Percentiles rank a stretch among this genome's conserved stretches.
Evolutionary conservation across 2,888 invertebrate genomes (phyloP).

Genomic region (Pyralis farinalis): DNA sequence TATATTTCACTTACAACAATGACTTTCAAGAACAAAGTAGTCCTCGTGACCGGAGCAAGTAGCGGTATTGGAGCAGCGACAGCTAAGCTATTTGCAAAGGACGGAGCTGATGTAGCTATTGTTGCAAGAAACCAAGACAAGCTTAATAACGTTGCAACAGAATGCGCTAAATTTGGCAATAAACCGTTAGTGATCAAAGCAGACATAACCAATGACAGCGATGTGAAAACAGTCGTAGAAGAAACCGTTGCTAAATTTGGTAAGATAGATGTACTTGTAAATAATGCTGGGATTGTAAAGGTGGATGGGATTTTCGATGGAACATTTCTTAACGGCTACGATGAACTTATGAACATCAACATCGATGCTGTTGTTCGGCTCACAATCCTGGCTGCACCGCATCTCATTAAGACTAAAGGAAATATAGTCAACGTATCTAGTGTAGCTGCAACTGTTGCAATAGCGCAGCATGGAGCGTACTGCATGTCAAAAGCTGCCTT

Average conservation of each 20-base stretch:
- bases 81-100: conserved; percentile 16
- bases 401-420: conserved; percentile 21
- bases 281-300: conserved; percentile 23
- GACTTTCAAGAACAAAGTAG: conserved; percentile 13
- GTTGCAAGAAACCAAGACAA: conserved; percentile 25
- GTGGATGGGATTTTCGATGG: conserved; percentile 11
- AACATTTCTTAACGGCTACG: conserved; percentile 18
- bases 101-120: conserved; percentile 24
- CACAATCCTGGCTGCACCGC: conserved; percentile 21
- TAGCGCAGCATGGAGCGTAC: conserved; percentile 23
- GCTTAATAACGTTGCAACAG: conserved; percentile 17
- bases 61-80: conserved; percentile 25
- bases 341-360: conserved; percentile 22
- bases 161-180: conserved; percentile 14
- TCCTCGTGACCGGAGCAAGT: conserved; percentile 25
- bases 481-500: conserved; percentile 34
- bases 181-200: conserved; percentile 21
- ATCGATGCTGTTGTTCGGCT: conserved; percentile 20
- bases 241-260: conserved; percentile 22
- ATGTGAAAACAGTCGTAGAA: conserved; percentile 17
- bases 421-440: conserved; percentile 26
- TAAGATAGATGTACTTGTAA: conserved; percentile 27
- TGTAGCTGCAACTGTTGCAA: conserved; percentile 10
- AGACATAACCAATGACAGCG: conserved; percentile 22
- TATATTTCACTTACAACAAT: no score